phyloP scores from a whole-genome alignment of 1,140 invertebrate genomes.

The Leptoteleia sp. region DNA sequence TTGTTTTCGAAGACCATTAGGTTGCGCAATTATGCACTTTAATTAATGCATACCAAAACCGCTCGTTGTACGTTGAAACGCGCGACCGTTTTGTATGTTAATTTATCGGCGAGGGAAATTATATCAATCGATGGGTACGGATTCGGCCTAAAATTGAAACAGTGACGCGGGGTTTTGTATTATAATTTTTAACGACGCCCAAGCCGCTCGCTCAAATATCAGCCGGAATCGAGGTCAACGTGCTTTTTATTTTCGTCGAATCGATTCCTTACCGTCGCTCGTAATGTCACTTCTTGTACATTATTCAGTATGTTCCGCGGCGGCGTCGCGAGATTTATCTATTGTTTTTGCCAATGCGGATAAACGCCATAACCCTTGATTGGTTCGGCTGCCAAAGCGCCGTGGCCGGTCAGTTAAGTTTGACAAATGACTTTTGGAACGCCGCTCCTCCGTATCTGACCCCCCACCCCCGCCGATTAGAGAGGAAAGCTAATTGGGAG shows the following conservation, averaged over 20 bases:
- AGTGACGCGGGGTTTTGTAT: conserved; percentile 34
- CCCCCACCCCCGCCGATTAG: too few relatives aligned
- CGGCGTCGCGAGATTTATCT: conserved; percentile 43
- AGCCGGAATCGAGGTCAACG: conserved; percentile 49
- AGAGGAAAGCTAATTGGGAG: too few relatives aligned
- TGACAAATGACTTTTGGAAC: conserved; percentile 10
- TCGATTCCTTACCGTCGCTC: conserved; percentile 52
- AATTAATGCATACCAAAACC: conserved; percentile 15
- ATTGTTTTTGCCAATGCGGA: conserved; percentile 32
- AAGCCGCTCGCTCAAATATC: conserved; percentile 27
- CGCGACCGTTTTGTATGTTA: conserved; percentile 31
- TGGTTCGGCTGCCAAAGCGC: conserved; percentile 23
- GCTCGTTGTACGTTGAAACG: conserved; percentile 5
- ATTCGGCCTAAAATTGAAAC: too few relatives aligned
- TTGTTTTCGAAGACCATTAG: conserved; percentile 6
- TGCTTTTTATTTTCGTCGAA: conserved; percentile 55
- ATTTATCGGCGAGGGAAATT: conserved; percentile 22
- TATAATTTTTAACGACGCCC: conserved; percentile 33
- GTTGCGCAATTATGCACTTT: conserved; percentile 16
- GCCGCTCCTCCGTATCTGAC: neutral
- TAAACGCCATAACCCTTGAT: conserved; percentile 38
- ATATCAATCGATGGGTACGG: conserved; percentile 26
- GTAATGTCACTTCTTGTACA: conserved; percentile 49
- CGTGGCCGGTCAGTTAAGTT: neutral
- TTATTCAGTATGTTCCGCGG: conserved; percentile 49